Base-by-base conservation (phyloP, 2,888 invertebrate species). In the Dryocosmus kuriphilus region DNA sequence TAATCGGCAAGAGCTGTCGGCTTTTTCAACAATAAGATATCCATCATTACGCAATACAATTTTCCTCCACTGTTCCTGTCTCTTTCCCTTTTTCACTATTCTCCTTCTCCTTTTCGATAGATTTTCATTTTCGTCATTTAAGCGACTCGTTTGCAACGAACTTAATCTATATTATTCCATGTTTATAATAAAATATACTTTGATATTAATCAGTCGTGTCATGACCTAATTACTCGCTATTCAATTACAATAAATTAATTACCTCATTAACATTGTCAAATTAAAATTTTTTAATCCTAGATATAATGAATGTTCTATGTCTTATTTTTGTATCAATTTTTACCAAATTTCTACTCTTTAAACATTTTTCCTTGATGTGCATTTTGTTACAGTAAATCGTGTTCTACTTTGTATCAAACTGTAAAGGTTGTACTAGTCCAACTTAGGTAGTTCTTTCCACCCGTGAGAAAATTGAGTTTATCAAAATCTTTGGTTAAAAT, bases 21-120 rank as follows among this genome's bases (percentile, higher is more conserved):
- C 67, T 67, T 67, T 19, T 24, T 41, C 7, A 7, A 46, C 27
- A 46, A 71, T 51, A 27, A 22, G 19, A 71, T 51, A 19, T 67
- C 27, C 27, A 27, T 67, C 41, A 51, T 71, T 71, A 30, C 51
- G 71, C 51, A 71, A 71, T 71, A 9, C 30, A 71, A 46, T 38
- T 65, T 14, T 19, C n/a, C 5, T 38, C 14, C 14, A 22, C 22
- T 22, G 14, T 63, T 63, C 2, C 14, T n/a, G n/a, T n/a, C n/a
- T n/a, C n/a, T 19, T 30, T 62, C 9, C 19, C 8, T 35, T 22
- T 22, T n/a, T 19, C 6, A n/a, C 16, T n/a, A 35, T 32, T 62
- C 8, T 55, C 55, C 6, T n/a, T 35, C 62, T 14, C 5, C 8
- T 24, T 57, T 57, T n/a, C 9, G 4, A 19, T 14, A 46, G 46